Conservation (phyloP, 1,140 invertebrate species). For the Antheraea mylitta region DNA sequence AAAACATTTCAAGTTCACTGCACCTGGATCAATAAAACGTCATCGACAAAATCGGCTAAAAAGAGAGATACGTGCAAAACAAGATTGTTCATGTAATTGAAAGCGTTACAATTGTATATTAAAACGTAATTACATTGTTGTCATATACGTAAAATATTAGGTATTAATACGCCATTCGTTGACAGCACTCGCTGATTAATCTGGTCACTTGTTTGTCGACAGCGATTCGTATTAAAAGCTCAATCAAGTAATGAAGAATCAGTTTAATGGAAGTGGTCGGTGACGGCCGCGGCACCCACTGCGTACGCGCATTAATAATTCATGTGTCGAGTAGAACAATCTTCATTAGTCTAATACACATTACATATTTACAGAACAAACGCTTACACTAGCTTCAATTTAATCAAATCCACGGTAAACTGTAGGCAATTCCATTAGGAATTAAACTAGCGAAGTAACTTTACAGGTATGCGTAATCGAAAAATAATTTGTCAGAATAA, state of each 20-base stretch:
- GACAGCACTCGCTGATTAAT: constrained; percentile 73
- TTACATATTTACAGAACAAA: constrained; percentile 57
- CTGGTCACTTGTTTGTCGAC: constrained; percentile 56
- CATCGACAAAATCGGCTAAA: not conserved
- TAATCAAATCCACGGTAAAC: constrained; percentile 37
- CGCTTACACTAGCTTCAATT: constrained; percentile 18
- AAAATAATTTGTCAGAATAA: constrained; percentile 27
- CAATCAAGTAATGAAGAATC: constrained; percentile 78
- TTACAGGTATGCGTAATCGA: constrained; percentile 9
- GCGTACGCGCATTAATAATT: constrained; percentile 77
- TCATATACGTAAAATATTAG: no score
- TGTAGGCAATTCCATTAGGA: constrained; percentile 27
- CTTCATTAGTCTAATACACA: constrained; percentile 73
- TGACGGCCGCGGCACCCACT: constrained; percentile 43
- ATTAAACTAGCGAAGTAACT: constrained; percentile 23
- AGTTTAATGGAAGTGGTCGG: constrained; percentile 68
- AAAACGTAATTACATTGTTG: no score
- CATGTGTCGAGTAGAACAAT: constrained; percentile 69
- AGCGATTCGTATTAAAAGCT: constrained; percentile 76
- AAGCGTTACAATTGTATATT: not conserved
- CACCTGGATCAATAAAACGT: not conserved
- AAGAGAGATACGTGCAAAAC: not conserved
- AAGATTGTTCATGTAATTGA: not conserved
- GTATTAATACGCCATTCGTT: constrained; percentile 43
- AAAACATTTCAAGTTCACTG: constrained; percentile 3